Conservation (phyloP, 1,140 invertebrate genomes). For the Euura lappo region DNA sequence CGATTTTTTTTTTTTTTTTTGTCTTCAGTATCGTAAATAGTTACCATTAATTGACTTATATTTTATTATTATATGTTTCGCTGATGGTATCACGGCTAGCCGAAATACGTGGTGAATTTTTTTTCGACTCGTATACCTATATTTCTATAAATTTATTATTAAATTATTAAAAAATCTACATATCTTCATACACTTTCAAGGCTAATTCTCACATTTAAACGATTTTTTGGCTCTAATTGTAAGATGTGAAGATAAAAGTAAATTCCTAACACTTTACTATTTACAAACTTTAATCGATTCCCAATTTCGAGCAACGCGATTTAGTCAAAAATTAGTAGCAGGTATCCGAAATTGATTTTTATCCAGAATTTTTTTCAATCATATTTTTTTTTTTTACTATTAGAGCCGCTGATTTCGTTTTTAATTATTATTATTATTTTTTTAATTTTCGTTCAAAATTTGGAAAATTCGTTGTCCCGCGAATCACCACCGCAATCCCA, state of each 20-base stretch:
- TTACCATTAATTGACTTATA: slow-evolving; percentile 31
- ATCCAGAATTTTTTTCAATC: not conserved
- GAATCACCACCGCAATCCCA: not conserved
- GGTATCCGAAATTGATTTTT: not conserved
- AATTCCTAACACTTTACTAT: too few relatives aligned
- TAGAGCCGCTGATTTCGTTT: not conserved
- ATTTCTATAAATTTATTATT: not conserved
- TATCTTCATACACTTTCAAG: not conserved
- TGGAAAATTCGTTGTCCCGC: slow-evolving; percentile 14
- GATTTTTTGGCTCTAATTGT: not conserved
- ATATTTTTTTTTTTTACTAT: too few relatives aligned
- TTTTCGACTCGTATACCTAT: not conserved
- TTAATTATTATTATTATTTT: not conserved
- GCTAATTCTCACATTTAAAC: not conserved
- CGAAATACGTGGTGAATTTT: not conserved
- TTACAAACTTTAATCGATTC: too few relatives aligned
- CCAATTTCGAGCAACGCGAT: too few relatives aligned
- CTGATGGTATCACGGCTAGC: not conserved
- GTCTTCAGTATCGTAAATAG: not conserved
- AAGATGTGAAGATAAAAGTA: not conserved
- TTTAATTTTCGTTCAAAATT: not conserved
- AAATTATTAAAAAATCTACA: not conserved
- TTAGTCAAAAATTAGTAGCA: too few relatives aligned
- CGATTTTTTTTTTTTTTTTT: too few relatives aligned
- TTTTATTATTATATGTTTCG: slow-evolving; percentile 24